Conservation (phyloP, 2,888 invertebrate species). For the Ormyrus rosae region DNA sequence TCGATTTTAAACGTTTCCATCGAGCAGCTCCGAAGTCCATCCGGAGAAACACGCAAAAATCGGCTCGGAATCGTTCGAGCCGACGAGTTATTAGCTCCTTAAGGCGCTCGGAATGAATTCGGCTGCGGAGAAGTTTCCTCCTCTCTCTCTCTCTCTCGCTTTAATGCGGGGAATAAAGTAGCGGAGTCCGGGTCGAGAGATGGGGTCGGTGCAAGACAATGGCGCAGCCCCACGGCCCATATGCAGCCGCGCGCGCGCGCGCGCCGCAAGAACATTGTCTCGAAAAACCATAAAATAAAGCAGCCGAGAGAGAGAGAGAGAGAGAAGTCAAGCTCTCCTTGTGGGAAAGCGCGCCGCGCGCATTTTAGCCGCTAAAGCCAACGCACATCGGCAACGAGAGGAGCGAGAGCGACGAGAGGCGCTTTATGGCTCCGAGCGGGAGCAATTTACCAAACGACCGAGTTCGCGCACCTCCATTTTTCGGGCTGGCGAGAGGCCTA, state of each 20-base stretch:
- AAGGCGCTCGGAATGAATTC: constrained; percentile 63
- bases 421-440: too few relatives aligned
- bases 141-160: constrained; percentile 49
- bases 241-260: constrained; percentile 66
- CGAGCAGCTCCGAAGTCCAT: neutral
- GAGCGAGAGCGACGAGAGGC: too few relatives aligned
- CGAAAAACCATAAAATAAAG: constrained; percentile 75
- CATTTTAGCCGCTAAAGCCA: too few relatives aligned
- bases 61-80: neutral
- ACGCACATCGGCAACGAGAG: too few relatives aligned
- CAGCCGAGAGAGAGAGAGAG: constrained; percentile 59
- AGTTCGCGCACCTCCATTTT: constrained; percentile 19
- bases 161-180: constrained; percentile 72
- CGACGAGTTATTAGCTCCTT: constrained; percentile 52
- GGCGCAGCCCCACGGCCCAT: constrained; percentile 66
- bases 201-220: constrained; percentile 72
- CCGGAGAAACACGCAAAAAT: neutral
- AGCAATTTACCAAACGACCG: constrained; percentile 44
- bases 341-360: constrained; percentile 62
- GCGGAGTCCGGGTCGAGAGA: constrained; percentile 68
- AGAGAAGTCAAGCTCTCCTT: constrained; percentile 53
- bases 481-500: neutral
- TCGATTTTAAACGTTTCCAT: constrained; percentile 36
- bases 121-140: neutral
- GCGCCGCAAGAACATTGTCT: constrained; percentile 70